Percentiles rank a stretch among this genome's conserved stretches.
These are phyloP conservation scores for Sminthurides aquaticus DNA, from an alignment of 2,888 invertebrate genomes.

Conservation along the genomic window DNA sequence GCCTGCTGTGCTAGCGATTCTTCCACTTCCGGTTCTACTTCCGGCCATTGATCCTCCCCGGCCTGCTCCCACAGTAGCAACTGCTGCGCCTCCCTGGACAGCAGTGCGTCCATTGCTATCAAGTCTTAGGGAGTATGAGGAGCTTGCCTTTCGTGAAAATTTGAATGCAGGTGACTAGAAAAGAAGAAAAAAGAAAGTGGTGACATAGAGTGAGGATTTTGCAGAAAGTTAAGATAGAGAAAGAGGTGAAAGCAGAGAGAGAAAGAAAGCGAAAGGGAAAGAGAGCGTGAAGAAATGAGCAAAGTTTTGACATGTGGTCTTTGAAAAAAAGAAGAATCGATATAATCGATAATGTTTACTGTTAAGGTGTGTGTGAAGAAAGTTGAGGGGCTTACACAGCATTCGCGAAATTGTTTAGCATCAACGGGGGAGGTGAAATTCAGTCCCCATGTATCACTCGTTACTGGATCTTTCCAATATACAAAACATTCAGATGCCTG, in stretches of 20 bases:
- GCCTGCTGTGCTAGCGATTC: slow-evolving; percentile 58
- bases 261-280: too few species aligned
- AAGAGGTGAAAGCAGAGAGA: too few species aligned
- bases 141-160: slow-evolving; percentile 94
- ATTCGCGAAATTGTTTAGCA: slow-evolving; percentile 92
- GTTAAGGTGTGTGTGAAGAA: not conserved
- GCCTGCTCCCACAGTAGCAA: slow-evolving; percentile 23
- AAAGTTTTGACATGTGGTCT: too few species aligned
- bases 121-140: slow-evolving; percentile 89
- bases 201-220: not conserved
- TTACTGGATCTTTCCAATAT: slow-evolving; percentile 96
- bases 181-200: not conserved
- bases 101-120: slow-evolving; percentile 52
- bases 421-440: slow-evolving; percentile 97
- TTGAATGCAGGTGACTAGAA: slow-evolving; percentile 94
- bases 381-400: slow-evolving; percentile 70
- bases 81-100: too few species aligned
- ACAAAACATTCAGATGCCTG: slow-evolving; percentile 98
- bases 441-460: slow-evolving; percentile 95
- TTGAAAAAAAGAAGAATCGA: too few species aligned
- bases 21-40: slow-evolving; percentile 42
- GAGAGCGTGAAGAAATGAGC: too few species aligned
- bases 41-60: slow-evolving; percentile 45
- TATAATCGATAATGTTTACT: not conserved
- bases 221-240: too few species aligned